Evolutionary conservation across 2,888 invertebrate genomes (phyloP), one percentile per base, ranked within the genome.

Genomic region (Conops quadrifasciatus): DNA sequence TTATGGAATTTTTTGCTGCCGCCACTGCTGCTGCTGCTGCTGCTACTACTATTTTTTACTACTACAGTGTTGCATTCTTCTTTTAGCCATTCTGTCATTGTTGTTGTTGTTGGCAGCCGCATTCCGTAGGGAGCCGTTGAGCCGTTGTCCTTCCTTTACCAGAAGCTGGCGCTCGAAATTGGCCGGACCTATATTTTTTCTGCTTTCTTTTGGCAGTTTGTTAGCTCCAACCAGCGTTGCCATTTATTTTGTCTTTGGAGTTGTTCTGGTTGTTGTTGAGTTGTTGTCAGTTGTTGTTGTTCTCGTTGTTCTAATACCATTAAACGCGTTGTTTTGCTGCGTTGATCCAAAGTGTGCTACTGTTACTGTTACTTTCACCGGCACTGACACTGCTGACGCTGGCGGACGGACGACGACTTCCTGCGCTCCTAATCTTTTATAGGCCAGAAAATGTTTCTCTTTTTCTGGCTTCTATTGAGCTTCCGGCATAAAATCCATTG

Each of bases 391-490:
- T 36, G 36, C 4, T 47, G 26, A 36, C 47, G 21, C 26, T 9
- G 24, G 30, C 43, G 67, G 47, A 67, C 60, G 60, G 45, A 60
- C 19, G 53, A 64, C 36, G 59, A 66, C 47, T n/a, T 67, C 67
- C 19, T 9, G 4, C 36, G 36, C 36, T 36, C 9, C 9, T 36
- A 36, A 9, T 36, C 9, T 7, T 36, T 36, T 9, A 36, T 36
- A 7, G 36, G 36, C 4, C 9, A 36, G 9, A 36, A 36, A 16
- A 1, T 49, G 19, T 53, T 66, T 21, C 43, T 62, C 7, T 53
- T 58, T 43, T 43, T 45, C 24, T 63, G 56, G 53, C 24, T 58
- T 28, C 24, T 63, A 11, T 49, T 59, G 15, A 51, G 19, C 11
- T 53, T 26, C n/a, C 11, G 28, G 9, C 21, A 68, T 47, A 30